Percentiles rank a stretch among this genome's conserved stretches.
Evolutionary conservation across 2,113 vertebrate genomes (phyloP).

Genomic region (Noturus placidus): DNA sequence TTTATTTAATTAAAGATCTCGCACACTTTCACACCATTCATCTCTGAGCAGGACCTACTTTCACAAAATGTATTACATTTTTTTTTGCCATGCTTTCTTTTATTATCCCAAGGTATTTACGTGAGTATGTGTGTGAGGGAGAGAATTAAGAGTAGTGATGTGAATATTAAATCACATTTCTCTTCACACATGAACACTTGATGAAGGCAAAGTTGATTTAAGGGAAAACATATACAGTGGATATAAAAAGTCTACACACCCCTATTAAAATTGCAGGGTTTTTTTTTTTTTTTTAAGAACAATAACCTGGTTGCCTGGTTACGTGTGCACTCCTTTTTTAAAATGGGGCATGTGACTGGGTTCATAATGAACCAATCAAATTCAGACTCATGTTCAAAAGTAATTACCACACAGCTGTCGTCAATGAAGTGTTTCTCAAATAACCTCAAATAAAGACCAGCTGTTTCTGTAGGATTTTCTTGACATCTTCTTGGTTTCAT

Average conservation of each 20-base stretch:
- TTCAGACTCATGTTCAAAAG: too few relatives aligned
- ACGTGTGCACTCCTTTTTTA: too few relatives aligned
- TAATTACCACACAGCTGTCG: too few relatives aligned
- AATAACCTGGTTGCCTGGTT: too few relatives aligned
- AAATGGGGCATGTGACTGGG: too few relatives aligned
- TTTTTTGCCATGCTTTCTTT: not conserved
- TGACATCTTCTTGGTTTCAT: not conserved
- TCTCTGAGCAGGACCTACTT: not conserved
- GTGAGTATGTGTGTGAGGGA: not conserved
- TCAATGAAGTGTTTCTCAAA: too few relatives aligned
- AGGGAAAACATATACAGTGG: not conserved
- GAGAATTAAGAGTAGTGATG: not conserved
- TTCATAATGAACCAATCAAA: too few relatives aligned
- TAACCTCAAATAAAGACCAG: too few relatives aligned
- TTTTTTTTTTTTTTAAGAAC: too few relatives aligned
- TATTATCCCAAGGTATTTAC: not conserved
- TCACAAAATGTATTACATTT: not conserved
- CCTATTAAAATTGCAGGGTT: not conserved
- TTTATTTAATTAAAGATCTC: constrained; percentile 2
- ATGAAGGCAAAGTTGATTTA: not conserved
- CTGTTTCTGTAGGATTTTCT: not conserved
- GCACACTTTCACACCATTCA: not conserved
- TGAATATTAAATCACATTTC: constrained; percentile 22
- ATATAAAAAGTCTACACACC: not conserved
- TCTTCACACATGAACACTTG: constrained; percentile 2